A percentile compares a stretch with the other conserved stretches of the same genome.
Conservation (phyloP, 2,113 vertebrate species). For the Microtus richardsoni region DNA sequence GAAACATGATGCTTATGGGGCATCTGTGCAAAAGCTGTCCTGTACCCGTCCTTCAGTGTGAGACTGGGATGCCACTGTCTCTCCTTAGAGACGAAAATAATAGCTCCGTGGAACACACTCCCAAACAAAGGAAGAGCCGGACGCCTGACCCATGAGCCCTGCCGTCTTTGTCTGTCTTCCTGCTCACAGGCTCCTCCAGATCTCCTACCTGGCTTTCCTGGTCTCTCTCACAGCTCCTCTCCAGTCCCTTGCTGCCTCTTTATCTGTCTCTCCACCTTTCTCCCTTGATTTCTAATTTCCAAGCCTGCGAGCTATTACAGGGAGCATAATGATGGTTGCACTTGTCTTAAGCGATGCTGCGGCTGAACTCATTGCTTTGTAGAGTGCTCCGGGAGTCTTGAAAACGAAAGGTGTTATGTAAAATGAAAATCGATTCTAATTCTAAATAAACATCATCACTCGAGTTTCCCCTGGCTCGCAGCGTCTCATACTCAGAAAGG, state of each 20-base stretch:
- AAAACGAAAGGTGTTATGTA: slow-evolving; percentile 77
- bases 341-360: slow-evolving; percentile 68
- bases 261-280: slow-evolving; percentile 71
- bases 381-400: slow-evolving; percentile 75
- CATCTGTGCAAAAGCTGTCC: background rate
- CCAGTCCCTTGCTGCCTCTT: slow-evolving; percentile 33
- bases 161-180: background rate
- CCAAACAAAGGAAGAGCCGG: background rate
- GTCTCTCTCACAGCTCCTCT: background rate
- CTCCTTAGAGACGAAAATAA: background rate
- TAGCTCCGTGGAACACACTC: background rate
- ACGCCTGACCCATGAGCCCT: background rate
- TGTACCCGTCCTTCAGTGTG: background rate
- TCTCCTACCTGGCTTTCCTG: background rate
- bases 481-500: slow-evolving; percentile 65
- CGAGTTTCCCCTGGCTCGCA: slow-evolving; percentile 73
- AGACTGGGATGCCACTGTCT: background rate
- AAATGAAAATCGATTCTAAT: slow-evolving; percentile 81
- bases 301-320: slow-evolving; percentile 78
- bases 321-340: slow-evolving; percentile 69
- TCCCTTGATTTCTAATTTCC: slow-evolving; percentile 82
- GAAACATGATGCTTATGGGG: rapidly evolving
- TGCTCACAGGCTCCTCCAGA: background rate
- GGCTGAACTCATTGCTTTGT: slow-evolving; percentile 66
- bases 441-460: slow-evolving; percentile 79